A percentile compares a stretch with the other conserved stretches of the same genome.
These are phyloP conservation scores for Nicator chloris DNA, from an alignment of 2,113 vertebrate genomes.

Conservation along the genomic window DNA sequence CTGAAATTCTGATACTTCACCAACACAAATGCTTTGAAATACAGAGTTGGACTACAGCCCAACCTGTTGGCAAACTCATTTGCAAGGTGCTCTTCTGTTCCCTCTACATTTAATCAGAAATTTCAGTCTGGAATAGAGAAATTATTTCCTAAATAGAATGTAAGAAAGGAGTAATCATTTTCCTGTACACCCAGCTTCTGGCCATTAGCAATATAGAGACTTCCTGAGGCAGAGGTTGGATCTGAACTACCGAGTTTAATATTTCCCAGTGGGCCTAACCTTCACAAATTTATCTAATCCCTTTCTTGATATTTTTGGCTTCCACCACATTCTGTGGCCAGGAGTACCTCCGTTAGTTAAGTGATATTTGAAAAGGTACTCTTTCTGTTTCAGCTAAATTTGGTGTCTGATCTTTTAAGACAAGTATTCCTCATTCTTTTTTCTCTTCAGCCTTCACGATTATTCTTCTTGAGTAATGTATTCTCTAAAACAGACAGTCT, in stretches of 20 bases:
- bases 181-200: neutral
- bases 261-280: neutral
- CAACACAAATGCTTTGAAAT: neutral
- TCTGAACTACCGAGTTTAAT: neutral
- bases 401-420: neutral
- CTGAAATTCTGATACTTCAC: neutral
- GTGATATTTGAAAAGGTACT: neutral
- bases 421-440: neutral
- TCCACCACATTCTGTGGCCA: neutral
- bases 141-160: neutral
- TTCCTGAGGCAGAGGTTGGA: neutral
- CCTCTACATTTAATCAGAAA: neutral
- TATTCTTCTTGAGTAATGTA: neutral
- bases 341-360: neutral
- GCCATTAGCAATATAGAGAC: neutral
- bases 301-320: neutral
- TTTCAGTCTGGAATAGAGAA: neutral
- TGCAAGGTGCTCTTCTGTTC: neutral
- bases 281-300: neutral
- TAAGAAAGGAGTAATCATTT: neutral
- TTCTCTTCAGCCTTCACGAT: neutral
- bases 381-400: neutral
- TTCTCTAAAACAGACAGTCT: neutral
- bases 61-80: neutral
- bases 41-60: neutral